These are phyloP conservation scores for Uropsilus gracilis DNA, from an alignment of 2,113 vertebrate genomes.

Conservation along the genomic window DNA sequence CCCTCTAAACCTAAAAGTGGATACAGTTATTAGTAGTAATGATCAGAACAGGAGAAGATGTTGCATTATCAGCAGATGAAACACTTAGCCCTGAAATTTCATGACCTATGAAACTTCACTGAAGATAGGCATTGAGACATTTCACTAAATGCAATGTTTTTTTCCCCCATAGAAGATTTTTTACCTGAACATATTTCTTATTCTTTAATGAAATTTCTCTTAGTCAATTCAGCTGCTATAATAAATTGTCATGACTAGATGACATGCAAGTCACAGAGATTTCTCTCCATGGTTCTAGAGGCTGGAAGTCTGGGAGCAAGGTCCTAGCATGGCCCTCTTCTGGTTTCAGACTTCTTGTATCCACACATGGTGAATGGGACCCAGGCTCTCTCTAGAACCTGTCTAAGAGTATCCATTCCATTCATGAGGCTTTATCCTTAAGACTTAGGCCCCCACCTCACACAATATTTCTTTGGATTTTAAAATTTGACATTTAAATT, in stretches of 20 bases:
- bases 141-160: background rate
- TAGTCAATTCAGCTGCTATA: background rate
- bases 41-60: background rate
- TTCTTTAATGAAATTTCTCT: background rate
- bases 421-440: background rate
- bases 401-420: background rate
- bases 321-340: background rate
- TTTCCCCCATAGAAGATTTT: background rate
- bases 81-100: background rate
- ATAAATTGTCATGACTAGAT: background rate
- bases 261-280: background rate
- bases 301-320: background rate
- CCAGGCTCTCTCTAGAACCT: background rate
- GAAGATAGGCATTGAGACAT: background rate
- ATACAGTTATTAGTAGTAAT: background rate
- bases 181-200: background rate
- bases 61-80: background rate
- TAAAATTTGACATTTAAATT: background rate
- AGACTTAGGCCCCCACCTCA: background rate
- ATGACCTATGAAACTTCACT: background rate
- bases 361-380: background rate
- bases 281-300: background rate
- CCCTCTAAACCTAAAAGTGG: background rate
- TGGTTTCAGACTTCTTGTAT: background rate
- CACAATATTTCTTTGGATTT: background rate